phyloP scores from a whole-genome alignment of 2,888 invertebrate genomes.

The Sympetrum striolatum region DNA sequence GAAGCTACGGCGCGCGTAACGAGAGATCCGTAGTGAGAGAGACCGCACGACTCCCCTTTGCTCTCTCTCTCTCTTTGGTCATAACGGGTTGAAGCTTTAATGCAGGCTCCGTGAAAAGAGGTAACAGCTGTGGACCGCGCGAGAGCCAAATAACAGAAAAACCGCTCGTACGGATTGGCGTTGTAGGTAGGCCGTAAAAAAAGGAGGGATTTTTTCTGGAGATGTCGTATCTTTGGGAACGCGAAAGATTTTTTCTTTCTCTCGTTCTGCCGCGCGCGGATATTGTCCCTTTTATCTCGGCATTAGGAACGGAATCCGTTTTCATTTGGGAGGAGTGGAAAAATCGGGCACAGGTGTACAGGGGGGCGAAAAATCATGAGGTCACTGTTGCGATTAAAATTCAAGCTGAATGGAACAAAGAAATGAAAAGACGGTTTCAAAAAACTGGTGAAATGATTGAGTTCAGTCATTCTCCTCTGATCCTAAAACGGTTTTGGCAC shows the following conservation, averaged over 20 bases:
- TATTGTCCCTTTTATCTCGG: neutral
- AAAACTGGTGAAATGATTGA: too few species aligned
- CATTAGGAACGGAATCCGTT: neutral
- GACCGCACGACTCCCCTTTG: neutral
- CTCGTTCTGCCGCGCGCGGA: neutral
- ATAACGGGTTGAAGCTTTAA: neutral
- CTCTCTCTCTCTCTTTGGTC: neutral
- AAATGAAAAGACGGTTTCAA: too few species aligned
- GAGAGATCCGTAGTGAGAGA: neutral
- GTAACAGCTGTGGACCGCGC: neutral
- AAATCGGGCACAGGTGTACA: neutral
- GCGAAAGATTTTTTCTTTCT: too few species aligned
- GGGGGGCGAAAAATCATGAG: neutral
- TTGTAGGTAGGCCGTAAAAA: neutral
- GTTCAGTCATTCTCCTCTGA: too few species aligned
- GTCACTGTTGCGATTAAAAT: neutral
- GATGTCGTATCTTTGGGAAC: neutral
- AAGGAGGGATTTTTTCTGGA: neutral
- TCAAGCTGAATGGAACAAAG: too few species aligned
- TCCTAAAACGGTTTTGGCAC: too few species aligned
- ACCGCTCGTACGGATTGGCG: neutral
- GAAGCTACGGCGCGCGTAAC: neutral
- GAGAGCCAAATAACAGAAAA: neutral
- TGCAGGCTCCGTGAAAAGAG: neutral
- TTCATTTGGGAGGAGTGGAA: neutral